Evolutionary conservation across 1,140 invertebrate species (phyloP).

Genomic region (Venustaconcha ellipsiformis): DNA sequence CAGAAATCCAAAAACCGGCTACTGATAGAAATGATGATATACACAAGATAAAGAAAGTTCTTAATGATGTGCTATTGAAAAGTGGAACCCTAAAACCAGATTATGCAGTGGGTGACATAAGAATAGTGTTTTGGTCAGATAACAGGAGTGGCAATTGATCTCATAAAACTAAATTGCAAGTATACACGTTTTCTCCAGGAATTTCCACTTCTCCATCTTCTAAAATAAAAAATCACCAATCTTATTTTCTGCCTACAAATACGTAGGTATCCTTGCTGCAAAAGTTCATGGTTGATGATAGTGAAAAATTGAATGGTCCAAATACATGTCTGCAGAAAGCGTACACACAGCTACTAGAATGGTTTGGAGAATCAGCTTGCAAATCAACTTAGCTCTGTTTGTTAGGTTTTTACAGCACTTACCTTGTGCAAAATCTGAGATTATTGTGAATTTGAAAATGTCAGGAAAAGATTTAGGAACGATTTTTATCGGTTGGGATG

Average conservation of each 20-base stretch:
- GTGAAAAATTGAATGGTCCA: constrained; percentile 5
- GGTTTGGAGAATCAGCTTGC: constrained; percentile 1
- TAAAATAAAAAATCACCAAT: constrained; percentile 9
- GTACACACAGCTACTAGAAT: constrained; percentile 4
- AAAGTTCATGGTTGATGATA: constrained; percentile 14
- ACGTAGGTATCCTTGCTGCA: constrained; percentile 4
- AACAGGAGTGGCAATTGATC: constrained; percentile 13
- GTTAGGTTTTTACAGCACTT: neutral
- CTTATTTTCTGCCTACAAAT: constrained; percentile 7
- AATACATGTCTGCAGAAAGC: constrained; percentile 9
- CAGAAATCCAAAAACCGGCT: constrained; percentile 9
- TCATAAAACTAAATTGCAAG: neutral
- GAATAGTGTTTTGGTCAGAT: constrained; percentile 11
- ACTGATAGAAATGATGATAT: constrained; percentile 19
- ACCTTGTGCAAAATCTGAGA: neutral
- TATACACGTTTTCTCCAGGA: constrained; percentile 4
- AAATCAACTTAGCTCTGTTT: constrained; percentile 1
- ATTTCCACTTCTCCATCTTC: constrained; percentile 7
- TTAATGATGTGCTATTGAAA: constrained; percentile 7
- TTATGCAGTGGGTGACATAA: neutral
- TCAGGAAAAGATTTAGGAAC: constrained; percentile 8
- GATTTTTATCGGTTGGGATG: constrained; percentile 14
- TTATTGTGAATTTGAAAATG: neutral
- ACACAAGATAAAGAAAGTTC: constrained; percentile 7
- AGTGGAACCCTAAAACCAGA: neutral